Base-by-base conservation (phyloP, 2,113 vertebrate species). In the Limnothrissa miodon region DNA sequence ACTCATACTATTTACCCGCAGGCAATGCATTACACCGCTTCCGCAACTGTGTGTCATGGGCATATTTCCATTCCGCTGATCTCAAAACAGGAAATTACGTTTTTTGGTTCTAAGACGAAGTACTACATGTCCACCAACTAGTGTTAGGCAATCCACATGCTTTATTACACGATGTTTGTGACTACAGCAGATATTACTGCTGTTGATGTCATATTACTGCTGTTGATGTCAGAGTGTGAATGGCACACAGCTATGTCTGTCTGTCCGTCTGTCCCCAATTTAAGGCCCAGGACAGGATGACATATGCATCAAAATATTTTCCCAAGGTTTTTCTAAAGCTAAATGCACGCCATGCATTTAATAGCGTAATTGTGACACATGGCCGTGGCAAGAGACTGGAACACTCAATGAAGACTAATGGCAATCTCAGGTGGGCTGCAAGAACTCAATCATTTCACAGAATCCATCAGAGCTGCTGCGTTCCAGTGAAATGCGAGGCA, bases 361-460 rank as follows among this genome's bases (percentile, higher is more conserved):
- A 87, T 86, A 25, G 5, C 82, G 84, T 87, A 85, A 42, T 80
- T 82, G 33, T 39, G 42, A 25, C 85, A 74, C 74, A 80, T 70
- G 81, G 17, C 5, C 17, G 80, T 80, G 80, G 86, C 86, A 86
- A 66, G 39, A 82, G 36, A 56, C 3, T 6, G 70, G 25, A 80
- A 90, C 25, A 11, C 59, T 13, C 59, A 91, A 93, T 91, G 80
- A 92, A 90, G 89, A 91, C 78, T 86, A 92, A 92, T 92, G 82
- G 44, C 85, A 62, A 87, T 90, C 85, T 89, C 79, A 86, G 51
- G 44, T 29, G 79, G 80, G 80, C 70, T 66, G 78, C 83, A 78
- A 87, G 87, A 88, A 88, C 90, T 86, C 83, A 59, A 86, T 90
- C 84, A 90, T 87, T 86, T 87, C 85, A 89, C 84, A 81, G 85